Conservation (phyloP, 2,888 invertebrate genomes). For the Sclerodermus sp. region DNA sequence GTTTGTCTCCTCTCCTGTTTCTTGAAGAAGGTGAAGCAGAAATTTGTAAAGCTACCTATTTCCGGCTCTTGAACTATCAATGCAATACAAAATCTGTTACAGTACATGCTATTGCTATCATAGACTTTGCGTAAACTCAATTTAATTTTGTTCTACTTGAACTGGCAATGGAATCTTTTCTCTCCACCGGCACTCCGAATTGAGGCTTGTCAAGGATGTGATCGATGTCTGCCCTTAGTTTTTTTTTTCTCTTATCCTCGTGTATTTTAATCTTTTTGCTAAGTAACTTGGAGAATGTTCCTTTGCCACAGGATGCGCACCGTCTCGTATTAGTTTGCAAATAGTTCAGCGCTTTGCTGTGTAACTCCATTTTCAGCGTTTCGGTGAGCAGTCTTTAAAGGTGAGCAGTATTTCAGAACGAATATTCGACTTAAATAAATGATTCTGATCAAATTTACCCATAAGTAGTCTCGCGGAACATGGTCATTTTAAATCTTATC, state of each 20-base stretch:
- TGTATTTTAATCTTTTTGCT: constrained; percentile 38
- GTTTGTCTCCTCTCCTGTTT: constrained; percentile 32
- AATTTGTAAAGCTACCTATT: no score
- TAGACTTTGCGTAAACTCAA: no score
- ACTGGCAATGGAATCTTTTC: no score
- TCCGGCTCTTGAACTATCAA: no score
- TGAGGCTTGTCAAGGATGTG: constrained; percentile 15
- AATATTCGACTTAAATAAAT: background rate
- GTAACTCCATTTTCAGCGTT: constrained; percentile 66
- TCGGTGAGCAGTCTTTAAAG: constrained; percentile 62
- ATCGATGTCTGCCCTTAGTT: constrained; percentile 14
- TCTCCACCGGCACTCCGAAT: background rate
- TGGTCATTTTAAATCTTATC: constrained; percentile 63
- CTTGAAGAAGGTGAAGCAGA: constrained; percentile 8
- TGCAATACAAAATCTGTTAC: no score
- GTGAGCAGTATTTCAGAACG: background rate
- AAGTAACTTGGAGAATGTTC: constrained; percentile 60
- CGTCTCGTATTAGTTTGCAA: constrained; percentile 64
- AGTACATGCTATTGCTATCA: no score
- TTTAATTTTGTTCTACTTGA: no score
- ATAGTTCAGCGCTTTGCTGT: constrained; percentile 63
- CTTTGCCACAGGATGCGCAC: constrained; percentile 63
- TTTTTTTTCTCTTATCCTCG: constrained; percentile 11
- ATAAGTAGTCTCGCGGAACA: constrained; percentile 66
- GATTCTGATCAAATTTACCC: constrained; percentile 35